A percentile compares a stretch with the other conserved stretches of the same genome.
phyloP scores from a whole-genome alignment of 2,797 vertebrate genomes.

The Mallotus villosus region DNA sequence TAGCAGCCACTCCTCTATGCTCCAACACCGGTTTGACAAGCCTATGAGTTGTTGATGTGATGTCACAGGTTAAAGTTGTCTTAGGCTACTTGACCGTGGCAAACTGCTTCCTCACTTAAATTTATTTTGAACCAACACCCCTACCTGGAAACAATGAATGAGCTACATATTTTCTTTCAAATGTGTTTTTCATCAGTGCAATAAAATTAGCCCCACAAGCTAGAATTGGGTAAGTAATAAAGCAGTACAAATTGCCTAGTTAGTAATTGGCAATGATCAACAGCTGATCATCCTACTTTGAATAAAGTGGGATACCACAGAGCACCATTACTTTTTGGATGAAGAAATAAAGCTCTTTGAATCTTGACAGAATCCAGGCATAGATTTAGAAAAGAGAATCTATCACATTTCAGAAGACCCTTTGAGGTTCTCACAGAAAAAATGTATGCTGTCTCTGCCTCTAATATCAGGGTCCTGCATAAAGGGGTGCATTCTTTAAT shows the following conservation, averaged over 20 bases:
- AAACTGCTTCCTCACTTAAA: background rate
- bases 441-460: too few species aligned
- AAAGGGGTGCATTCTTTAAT: too few species aligned
- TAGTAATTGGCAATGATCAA: too few species aligned
- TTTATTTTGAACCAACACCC: too few species aligned
- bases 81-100: background rate
- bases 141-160: too few species aligned
- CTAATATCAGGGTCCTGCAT: too few species aligned
- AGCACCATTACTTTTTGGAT: background rate
- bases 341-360: background rate
- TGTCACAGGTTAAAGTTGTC: conserved; percentile 48
- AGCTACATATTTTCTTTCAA: too few species aligned
- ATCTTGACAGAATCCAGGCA: background rate
- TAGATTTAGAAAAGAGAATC: background rate
- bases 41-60: conserved; percentile 50
- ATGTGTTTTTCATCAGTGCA: too few species aligned
- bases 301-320: background rate
- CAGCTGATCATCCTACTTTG: background rate
- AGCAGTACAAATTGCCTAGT: too few species aligned
- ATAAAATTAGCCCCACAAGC: too few species aligned
- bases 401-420: background rate
- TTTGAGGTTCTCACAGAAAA: background rate
- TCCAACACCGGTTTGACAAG: conserved; percentile 66
- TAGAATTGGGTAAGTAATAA: too few species aligned
- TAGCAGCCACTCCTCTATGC: conserved; percentile 34